Evolutionary conservation across 1,140 invertebrate species (phyloP).

Genomic region (Sitophilus oryzae): DNA sequence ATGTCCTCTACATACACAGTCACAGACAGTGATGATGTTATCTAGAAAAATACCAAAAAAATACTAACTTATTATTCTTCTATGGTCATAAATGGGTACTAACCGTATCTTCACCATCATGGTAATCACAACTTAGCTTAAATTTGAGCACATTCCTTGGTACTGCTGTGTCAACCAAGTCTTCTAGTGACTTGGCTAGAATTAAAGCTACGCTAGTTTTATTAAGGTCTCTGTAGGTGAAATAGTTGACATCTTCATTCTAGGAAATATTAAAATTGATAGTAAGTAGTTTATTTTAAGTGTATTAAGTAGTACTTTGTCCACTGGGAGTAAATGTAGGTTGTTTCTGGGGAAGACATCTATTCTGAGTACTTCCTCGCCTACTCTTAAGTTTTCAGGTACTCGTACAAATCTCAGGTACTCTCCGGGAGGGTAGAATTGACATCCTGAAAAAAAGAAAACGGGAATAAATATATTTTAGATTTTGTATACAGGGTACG

Average conservation of each 20-base stretch:
- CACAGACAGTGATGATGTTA: conserved; percentile 72
- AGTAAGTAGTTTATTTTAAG: too few species aligned
- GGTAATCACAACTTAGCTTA: conserved; percentile 58
- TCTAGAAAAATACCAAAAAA: conserved; percentile 43
- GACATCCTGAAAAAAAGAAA: conserved; percentile 60
- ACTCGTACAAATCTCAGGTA: conserved; percentile 71
- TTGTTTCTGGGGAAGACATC: conserved; percentile 69
- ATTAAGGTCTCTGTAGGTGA: conserved; percentile 64
- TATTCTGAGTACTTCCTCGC: conserved; percentile 62
- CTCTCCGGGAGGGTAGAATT: conserved; percentile 71
- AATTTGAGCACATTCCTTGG: conserved; percentile 81
- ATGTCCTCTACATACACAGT: conserved; percentile 82
- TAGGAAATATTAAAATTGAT: conserved; percentile 13
- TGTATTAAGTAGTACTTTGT: conserved; percentile 59
- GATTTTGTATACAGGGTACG: too few species aligned
- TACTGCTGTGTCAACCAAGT: conserved; percentile 70
- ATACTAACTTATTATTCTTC: neutral
- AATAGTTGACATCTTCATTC: conserved; percentile 48
- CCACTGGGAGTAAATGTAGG: conserved; percentile 62
- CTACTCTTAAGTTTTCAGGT: conserved; percentile 61
- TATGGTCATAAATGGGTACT: conserved; percentile 32
- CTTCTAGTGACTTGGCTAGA: conserved; percentile 67
- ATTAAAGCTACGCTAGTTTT: conserved; percentile 65
- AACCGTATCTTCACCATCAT: conserved; percentile 56
- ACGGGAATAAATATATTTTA: too few species aligned